Conservation (phyloP, 2,113 vertebrate species). For the Epinephelus cyanopodus region DNA sequence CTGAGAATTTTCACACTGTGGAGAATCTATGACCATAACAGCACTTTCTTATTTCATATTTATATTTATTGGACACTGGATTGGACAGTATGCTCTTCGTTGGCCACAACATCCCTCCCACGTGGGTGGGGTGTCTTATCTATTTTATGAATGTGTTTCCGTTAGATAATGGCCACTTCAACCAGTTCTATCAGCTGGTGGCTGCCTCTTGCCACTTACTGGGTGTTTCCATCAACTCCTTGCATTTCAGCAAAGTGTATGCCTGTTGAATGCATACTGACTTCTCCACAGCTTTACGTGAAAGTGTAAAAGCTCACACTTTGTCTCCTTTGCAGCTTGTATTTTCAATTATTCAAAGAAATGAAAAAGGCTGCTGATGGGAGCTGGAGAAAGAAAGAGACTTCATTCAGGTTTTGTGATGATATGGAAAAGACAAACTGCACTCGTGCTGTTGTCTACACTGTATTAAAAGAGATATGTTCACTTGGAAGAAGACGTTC, state of each 20-base stretch:
- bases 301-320: conserved; percentile 6
- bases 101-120: not conserved
- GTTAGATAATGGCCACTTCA: not conserved
- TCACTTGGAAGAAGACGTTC: not conserved
- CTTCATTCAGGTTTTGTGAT: not conserved
- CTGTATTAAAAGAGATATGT: not conserved
- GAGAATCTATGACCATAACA: conserved; percentile 41
- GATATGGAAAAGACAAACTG: not conserved
- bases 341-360: not conserved
- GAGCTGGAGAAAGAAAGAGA: not conserved
- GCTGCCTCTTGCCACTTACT: not conserved
- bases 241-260: conserved; percentile 20
- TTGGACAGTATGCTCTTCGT: not conserved
- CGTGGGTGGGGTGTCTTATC: not conserved
- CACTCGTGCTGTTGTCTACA: not conserved
- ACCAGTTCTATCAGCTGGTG: not conserved
- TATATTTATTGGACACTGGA: conserved; percentile 54
- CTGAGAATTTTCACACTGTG: not conserved
- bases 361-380: conserved; percentile 12
- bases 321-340: conserved; percentile 23
- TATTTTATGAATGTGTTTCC: conserved; percentile 10
- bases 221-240: conserved; percentile 5
- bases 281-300: not conserved
- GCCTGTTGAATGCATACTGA: conserved; percentile 9
- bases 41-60: conserved; percentile 5